Percentiles rank a stretch among this genome's conserved stretches.
Conservation (phyloP, 2,113 vertebrate genomes). For the Plecturocebus donacophilus region DNA sequence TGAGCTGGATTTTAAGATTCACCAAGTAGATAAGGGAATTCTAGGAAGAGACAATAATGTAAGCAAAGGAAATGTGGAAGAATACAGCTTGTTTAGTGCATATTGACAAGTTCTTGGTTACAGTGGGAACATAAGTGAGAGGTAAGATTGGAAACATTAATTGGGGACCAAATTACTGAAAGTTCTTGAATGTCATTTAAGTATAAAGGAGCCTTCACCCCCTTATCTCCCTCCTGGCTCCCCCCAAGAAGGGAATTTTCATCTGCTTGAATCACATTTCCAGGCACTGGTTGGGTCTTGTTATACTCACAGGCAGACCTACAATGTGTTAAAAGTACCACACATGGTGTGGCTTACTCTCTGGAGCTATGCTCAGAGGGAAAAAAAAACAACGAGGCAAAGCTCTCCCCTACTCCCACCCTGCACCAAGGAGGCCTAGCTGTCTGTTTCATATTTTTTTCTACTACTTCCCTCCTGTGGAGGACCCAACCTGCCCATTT, state of each 20-base stretch:
- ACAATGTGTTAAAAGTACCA: not conserved
- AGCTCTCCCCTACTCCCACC: not conserved
- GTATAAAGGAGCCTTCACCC: not conserved
- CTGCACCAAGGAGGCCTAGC: not conserved
- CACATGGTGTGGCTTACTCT: not conserved
- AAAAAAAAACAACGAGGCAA: not conserved
- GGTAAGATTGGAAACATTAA: not conserved
- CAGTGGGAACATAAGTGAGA: not conserved
- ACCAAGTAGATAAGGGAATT: not conserved
- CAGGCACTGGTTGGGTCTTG: not conserved
- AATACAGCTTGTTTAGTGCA: not conserved
- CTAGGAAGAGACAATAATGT: not conserved
- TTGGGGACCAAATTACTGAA: not conserved
- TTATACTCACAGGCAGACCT: not conserved
- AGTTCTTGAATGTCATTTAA: not conserved
- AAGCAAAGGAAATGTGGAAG: not conserved
- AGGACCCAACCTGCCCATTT: not conserved
- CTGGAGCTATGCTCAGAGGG: not conserved
- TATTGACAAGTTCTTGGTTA: not conserved
- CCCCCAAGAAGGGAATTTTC: not conserved
- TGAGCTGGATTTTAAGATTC: not conserved
- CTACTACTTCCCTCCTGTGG: not conserved
- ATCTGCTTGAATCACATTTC: not conserved
- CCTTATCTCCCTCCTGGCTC: not conserved
- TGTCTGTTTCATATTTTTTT: not conserved